Base-by-base conservation (phyloP, 2,888 invertebrate genomes). In the Andrena hattorfiana region DNA sequence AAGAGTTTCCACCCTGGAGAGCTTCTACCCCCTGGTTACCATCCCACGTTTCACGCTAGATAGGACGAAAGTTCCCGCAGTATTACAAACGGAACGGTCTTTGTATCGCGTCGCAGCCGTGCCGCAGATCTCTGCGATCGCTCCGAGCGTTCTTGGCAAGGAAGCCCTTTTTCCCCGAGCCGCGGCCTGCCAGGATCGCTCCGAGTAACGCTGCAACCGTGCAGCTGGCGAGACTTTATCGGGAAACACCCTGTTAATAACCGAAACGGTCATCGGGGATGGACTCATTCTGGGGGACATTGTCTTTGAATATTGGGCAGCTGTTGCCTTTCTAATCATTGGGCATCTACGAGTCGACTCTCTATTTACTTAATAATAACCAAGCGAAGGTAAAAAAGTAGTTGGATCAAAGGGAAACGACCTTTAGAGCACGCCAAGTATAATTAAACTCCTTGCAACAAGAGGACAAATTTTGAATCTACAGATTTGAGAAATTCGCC, bases 141-240 rank as follows among this genome's bases (percentile, higher is more conserved):
- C 81, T 85, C 76, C 75, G 63, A 78, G 84, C 84, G 77, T 85
- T 84, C 78, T 84, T 85, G 85, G 84, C 85, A 85, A 42, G 73
- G 72, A 69, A 78, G 28, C 77, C 35, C 72, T 77, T 76, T 70
- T 81, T 10, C 2, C 51, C 73, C 23, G 54, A 60, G 32, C 67
- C 59, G 72, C 28, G 42, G 66, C 68, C 80, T 69, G 69, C 71
- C 75, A 81, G 70, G 56, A 83, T 72, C 67, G 75, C 59, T 83
- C 76, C 51, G 42, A 13, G 56, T 69, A 69, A 73, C 72, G 26
- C 64, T 67, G n/a, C 49, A 66, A 76, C 82, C 13, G 26, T 23
- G 66, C 28, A 51, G 69, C 62, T 56, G 67, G 56, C 62, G 51
- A 20, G 28, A 69, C 66, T 81, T 81, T 81, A 30, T 35, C 30